These are phyloP conservation scores for Rhinopomastus cyanomelas DNA, from an alignment of 2,113 vertebrate species.

Conservation along the genomic window DNA sequence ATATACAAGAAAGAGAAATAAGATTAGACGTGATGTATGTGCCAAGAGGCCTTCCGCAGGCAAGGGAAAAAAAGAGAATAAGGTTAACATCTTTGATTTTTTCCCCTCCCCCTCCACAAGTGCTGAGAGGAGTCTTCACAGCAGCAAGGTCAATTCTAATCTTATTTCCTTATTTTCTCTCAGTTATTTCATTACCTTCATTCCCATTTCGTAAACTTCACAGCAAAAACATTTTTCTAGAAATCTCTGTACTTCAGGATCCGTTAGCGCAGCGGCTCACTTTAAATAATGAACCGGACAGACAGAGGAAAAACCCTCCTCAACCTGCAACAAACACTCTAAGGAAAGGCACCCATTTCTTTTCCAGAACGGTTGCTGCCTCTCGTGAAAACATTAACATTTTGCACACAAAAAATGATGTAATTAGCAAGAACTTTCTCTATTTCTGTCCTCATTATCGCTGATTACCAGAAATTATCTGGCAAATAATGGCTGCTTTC, in stretches of 20 bases:
- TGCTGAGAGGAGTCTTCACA: conserved; percentile 32
- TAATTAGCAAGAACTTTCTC: conserved; percentile 54
- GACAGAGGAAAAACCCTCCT: neutral
- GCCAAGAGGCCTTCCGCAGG: conserved; percentile 67
- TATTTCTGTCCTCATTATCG: conserved; percentile 62
- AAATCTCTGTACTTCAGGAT: neutral
- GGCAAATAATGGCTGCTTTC: conserved; percentile 50
- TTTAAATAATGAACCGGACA: neutral
- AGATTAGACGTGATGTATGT: conserved; percentile 69
- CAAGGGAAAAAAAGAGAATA: conserved; percentile 60
- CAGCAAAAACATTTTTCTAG: neutral
- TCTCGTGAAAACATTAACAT: conserved; percentile 48
- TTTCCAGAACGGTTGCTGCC: neutral
- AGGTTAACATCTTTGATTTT: conserved; percentile 68
- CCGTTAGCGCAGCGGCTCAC: neutral
- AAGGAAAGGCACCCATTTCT: neutral
- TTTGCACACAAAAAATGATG: conserved; percentile 22
- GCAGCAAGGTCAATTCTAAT: conserved; percentile 71
- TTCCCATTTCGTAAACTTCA: conserved; percentile 24
- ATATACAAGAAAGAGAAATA: conserved; percentile 62
- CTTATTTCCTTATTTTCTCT: conserved; percentile 56
- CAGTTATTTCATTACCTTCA: conserved; percentile 40
- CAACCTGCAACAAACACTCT: neutral
- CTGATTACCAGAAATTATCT: conserved; percentile 65
- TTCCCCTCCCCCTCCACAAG: neutral